phyloP scores from a whole-genome alignment of 2,113 vertebrate genomes.

The Budorcas taxicolor region DNA sequence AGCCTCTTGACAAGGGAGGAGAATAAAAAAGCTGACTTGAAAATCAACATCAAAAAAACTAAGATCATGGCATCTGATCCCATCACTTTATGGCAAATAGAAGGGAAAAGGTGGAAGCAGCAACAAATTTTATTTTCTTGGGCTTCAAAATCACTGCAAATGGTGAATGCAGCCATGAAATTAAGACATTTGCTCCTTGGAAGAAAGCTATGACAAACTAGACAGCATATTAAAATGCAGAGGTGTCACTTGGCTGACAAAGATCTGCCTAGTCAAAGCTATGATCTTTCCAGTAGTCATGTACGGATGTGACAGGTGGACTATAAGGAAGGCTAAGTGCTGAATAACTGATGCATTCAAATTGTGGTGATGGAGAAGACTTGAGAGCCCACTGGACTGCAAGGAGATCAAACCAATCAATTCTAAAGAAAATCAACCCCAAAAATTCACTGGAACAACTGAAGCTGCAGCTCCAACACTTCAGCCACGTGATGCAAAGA shows the following conservation, averaged over 20 bases:
- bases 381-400: background rate
- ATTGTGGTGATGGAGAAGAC: background rate
- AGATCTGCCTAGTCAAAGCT: background rate
- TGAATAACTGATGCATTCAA: background rate
- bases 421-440: background rate
- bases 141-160: background rate
- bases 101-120: background rate
- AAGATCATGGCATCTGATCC: background rate
- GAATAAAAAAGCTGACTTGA: background rate
- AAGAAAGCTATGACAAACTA: background rate
- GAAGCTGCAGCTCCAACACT: background rate
- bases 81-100: background rate
- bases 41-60: background rate
- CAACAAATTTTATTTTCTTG: background rate
- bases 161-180: background rate
- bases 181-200: background rate
- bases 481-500: background rate
- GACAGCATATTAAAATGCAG: background rate
- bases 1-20: background rate
- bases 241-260: background rate
- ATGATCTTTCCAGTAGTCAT: background rate
- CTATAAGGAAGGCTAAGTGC: background rate
- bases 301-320: background rate
- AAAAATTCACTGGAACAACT: background rate
- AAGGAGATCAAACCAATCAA: background rate